Evolutionary conservation across 2,888 invertebrate genomes (phyloP).

Genomic region (Zelleria hepariella): DNA sequence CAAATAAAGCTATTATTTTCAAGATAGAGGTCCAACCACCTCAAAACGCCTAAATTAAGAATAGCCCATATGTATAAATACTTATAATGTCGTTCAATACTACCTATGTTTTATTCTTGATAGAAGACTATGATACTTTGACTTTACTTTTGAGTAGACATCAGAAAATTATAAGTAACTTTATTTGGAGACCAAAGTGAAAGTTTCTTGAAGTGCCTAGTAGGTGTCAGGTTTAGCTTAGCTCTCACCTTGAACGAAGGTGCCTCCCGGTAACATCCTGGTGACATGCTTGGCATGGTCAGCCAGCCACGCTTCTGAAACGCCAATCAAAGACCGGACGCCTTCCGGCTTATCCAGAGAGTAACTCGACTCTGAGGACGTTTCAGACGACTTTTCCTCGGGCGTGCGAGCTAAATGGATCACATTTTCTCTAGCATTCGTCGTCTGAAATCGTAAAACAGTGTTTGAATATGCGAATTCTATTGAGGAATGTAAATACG

Average conservation of each 20-base stretch:
- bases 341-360: slow-evolving; percentile 39
- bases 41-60: too few species aligned
- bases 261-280: slow-evolving; percentile 92
- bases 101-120: too few species aligned
- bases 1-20: too few species aligned
- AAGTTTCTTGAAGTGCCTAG: too few species aligned
- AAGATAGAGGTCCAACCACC: too few species aligned
- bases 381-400: slow-evolving; percentile 57
- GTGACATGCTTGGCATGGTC: slow-evolving; percentile 90
- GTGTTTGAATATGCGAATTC: slow-evolving; percentile 14
- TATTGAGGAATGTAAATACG: background rate
- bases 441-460: slow-evolving; percentile 57
- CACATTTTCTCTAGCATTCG: slow-evolving; percentile 79
- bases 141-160: too few species aligned
- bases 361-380: slow-evolving; percentile 38
- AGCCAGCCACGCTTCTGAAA: slow-evolving; percentile 79
- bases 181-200: too few species aligned
- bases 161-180: too few species aligned
- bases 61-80: too few species aligned
- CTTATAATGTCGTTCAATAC: too few species aligned
- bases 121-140: too few species aligned
- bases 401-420: slow-evolving; percentile 86
- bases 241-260: slow-evolving; percentile 80
- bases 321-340: slow-evolving; percentile 63
- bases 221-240: too few species aligned